Evolutionary conservation across 2,797 vertebrate genomes (phyloP).

Genomic region (Sebastes oblongus): DNA sequence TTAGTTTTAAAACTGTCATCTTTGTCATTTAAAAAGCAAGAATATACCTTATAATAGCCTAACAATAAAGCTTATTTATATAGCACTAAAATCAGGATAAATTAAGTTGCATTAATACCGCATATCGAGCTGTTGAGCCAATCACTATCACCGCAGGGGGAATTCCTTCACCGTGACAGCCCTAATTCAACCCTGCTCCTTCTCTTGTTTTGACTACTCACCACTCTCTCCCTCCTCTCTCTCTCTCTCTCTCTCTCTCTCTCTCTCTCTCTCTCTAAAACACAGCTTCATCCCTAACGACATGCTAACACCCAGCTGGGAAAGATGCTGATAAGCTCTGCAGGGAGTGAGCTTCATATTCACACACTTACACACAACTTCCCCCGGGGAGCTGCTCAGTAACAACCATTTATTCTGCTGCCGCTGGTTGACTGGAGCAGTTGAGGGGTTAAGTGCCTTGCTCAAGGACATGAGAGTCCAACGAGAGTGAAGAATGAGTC

Average conservation of each 20-base stretch:
- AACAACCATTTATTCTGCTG: conserved; percentile 2
- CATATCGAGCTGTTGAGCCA: too few species aligned
- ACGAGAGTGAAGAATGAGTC: conserved; percentile 43
- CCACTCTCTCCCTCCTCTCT: neutral
- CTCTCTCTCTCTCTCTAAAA: neutral
- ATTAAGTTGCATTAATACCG: too few species aligned
- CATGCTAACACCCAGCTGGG: neutral
- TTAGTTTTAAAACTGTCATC: too few species aligned
- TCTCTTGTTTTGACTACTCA: neutral
- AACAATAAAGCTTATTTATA: too few species aligned
- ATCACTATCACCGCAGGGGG: too few species aligned
- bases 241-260: too few species aligned
- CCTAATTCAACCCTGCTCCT: neutral
- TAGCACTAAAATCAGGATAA: too few species aligned
- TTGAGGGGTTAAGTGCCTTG: conserved; percentile 65
- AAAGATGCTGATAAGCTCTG: neutral
- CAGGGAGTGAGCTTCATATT: neutral
- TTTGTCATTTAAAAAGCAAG: too few species aligned
- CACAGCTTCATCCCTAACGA: neutral
- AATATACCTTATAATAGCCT: too few species aligned
- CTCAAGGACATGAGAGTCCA: conserved; percentile 58
- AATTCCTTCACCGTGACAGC: too few species aligned
- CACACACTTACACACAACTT: neutral
- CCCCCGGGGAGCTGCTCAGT: neutral
- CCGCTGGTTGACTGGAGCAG: conserved; percentile 32